phyloP scores from a whole-genome alignment of 2,797 vertebrate species.

The Rhinichthys osculus region DNA sequence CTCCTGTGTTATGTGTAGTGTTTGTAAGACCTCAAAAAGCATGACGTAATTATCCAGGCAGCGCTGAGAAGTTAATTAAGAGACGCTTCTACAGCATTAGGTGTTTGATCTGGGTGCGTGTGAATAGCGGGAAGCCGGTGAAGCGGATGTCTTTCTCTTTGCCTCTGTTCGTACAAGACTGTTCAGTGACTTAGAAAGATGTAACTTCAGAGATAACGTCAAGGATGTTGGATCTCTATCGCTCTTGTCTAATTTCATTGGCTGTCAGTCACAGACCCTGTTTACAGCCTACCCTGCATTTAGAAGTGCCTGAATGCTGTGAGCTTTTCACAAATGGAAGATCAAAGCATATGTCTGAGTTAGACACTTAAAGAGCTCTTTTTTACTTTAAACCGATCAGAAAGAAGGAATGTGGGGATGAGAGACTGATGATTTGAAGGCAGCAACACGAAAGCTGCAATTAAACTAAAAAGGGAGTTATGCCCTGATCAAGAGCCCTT shows the following conservation, averaged over 20 bases:
- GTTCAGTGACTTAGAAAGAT: slow-evolving; percentile 17
- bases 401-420: slow-evolving; percentile 34
- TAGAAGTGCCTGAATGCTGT: slow-evolving; percentile 31
- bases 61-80: slow-evolving; percentile 3
- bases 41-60: slow-evolving; percentile 27
- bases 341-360: slow-evolving; percentile 34
- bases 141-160: slow-evolving; percentile 20
- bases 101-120: slow-evolving; percentile 30
- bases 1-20: slow-evolving; percentile 28
- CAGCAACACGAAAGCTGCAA: slow-evolving; percentile 23
- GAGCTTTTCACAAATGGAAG: slow-evolving; percentile 31
- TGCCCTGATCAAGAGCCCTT: slow-evolving; percentile 25
- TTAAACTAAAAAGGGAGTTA: slow-evolving; percentile 12
- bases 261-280: slow-evolving; percentile 20
- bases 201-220: slow-evolving; percentile 21
- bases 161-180: not conserved
- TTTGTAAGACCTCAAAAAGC: slow-evolving; percentile 32
- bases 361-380: slow-evolving; percentile 26
- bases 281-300: slow-evolving; percentile 39
- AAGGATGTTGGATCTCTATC: slow-evolving; percentile 11
- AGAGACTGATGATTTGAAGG: slow-evolving; percentile 36
- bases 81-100: slow-evolving; percentile 17
- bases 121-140: not conserved
- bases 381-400: slow-evolving; percentile 33
- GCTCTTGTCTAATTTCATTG: slow-evolving; percentile 33